These are phyloP conservation scores for Aphaenogaster ashmeadi DNA, from an alignment of 1,140 invertebrate genomes.

Conservation along the genomic window DNA sequence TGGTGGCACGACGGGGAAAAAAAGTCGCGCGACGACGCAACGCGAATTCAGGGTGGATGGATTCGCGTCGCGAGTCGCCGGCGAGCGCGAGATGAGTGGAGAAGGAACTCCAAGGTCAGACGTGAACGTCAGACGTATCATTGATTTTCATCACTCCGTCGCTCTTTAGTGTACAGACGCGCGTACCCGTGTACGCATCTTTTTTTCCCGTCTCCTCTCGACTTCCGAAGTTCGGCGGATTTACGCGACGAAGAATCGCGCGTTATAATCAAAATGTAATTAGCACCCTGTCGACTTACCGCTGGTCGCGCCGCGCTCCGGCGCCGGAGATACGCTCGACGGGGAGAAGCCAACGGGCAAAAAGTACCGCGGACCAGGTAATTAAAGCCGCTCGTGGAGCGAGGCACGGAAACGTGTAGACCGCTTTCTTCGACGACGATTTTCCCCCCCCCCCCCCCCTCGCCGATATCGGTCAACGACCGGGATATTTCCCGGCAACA, in stretches of 20 bases:
- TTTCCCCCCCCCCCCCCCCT: constrained; percentile 21
- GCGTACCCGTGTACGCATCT: background rate
- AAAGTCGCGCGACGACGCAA: constrained; percentile 54
- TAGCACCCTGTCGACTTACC: constrained; percentile 48
- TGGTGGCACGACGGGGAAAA: background rate
- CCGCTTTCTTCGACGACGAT: constrained; percentile 59
- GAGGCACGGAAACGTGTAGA: constrained; percentile 65
- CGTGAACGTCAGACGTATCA: background rate
- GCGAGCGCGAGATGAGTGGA: background rate
- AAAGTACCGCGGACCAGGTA: constrained; percentile 63
- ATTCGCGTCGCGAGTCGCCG: constrained; percentile 52
- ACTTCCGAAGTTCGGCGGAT: background rate
- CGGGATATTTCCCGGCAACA: constrained; percentile 39
- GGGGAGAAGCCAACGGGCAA: background rate
- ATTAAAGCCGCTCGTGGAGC: constrained; percentile 67
- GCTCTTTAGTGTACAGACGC: background rate
- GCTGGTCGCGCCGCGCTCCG: background rate
- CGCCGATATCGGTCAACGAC: constrained; percentile 49
- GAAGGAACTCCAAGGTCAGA: background rate
- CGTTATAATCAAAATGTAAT: constrained; percentile 39
- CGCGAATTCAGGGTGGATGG: constrained; percentile 54
- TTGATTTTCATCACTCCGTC: background rate
- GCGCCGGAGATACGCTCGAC: constrained; percentile 4
- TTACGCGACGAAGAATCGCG: background rate
- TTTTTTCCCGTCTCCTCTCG: background rate